Percentiles rank a stretch among this genome's conserved stretches.
Conservation (phyloP, 2,888 invertebrate genomes). For the Rhagonycha lutea region DNA sequence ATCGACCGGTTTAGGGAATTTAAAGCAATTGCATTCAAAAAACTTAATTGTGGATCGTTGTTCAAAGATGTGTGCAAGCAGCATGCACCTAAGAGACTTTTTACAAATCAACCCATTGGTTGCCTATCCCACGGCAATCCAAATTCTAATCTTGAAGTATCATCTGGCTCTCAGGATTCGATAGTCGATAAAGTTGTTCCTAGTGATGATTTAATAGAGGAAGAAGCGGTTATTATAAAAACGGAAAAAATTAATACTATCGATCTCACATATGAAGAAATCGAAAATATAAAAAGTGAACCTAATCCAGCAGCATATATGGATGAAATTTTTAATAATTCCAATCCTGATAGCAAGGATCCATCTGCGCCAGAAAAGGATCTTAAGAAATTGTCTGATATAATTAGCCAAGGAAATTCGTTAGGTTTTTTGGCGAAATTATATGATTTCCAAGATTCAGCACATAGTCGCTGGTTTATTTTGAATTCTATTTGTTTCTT, state of each 20-base stretch:
- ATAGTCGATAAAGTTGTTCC: neutral
- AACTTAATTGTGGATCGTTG: neutral
- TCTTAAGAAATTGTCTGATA: neutral
- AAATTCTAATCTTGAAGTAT: neutral
- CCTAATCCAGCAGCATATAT: neutral
- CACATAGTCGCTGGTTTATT: neutral
- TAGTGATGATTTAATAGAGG: neutral
- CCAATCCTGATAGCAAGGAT: neutral
- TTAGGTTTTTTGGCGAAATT: neutral
- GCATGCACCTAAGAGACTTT: neutral
- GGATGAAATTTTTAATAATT: neutral
- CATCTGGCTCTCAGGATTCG: neutral
- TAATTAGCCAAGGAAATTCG: neutral
- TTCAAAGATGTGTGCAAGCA: neutral
- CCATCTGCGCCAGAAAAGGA: neutral
- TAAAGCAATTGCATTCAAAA: too few relatives aligned
- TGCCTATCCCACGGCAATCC: too few relatives aligned
- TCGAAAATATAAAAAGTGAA: neutral
- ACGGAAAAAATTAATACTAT: neutral
- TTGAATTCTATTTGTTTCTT: neutral
- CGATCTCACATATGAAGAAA: neutral
- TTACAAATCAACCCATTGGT: too few relatives aligned
- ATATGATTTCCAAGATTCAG: neutral
- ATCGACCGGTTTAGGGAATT: neutral
- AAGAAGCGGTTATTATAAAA: neutral